Evolutionary conservation across 2,113 vertebrate genomes (phyloP).

Genomic region (Callocephalon fimbriatum): DNA sequence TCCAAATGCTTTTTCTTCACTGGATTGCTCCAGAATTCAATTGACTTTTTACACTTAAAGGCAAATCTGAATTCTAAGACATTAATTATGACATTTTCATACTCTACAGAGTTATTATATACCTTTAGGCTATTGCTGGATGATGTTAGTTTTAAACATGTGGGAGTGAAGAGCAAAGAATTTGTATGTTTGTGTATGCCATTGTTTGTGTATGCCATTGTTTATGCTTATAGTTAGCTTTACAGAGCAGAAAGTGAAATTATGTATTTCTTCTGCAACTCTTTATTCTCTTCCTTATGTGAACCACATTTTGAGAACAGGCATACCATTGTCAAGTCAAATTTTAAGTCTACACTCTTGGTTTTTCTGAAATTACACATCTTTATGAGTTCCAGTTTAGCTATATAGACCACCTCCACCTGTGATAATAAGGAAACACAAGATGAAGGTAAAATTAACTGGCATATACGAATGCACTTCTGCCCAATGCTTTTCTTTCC

Average conservation of each 20-base stretch:
- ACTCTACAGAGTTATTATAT: not conserved
- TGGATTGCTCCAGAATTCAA: not conserved
- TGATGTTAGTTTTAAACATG: not conserved
- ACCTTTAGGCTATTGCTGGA: not conserved
- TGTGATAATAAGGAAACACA: not conserved
- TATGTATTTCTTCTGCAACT: not conserved
- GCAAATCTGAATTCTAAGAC: not conserved
- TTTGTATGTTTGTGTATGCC: not conserved
- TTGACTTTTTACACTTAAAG: not conserved
- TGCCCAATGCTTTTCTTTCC: not conserved
- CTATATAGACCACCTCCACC: not conserved
- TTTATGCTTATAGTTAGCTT: not conserved
- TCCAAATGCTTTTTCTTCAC: not conserved
- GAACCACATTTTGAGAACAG: not conserved
- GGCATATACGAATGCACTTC: not conserved
- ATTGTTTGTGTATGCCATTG: not conserved
- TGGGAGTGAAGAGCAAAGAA: not conserved
- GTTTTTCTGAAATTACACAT: not conserved
- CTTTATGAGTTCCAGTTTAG: not conserved
- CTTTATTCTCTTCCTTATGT: not conserved
- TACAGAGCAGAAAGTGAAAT: not conserved
- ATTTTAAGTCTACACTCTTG: not conserved
- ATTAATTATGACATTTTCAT: not conserved
- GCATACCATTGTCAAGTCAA: not conserved
- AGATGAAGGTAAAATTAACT: not conserved